Evolutionary conservation across 2,888 invertebrate species (phyloP).

Genomic region (Dryocosmus kuriphilus): DNA sequence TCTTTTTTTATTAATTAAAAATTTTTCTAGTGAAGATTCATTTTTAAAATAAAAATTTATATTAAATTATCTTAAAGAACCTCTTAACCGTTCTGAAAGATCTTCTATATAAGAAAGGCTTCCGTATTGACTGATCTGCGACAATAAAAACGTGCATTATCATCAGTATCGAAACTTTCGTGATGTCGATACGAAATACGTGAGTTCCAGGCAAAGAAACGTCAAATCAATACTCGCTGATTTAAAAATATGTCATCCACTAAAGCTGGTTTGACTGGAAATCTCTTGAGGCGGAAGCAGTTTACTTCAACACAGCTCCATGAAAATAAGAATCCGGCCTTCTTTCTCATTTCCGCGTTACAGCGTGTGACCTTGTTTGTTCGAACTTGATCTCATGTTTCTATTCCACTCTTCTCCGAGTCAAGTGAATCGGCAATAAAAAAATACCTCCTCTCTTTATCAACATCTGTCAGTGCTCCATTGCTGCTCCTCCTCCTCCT

Average conservation of each 20-base stretch:
- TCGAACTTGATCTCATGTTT: slow-evolving; percentile 20
- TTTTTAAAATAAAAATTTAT: too few relatives aligned
- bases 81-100: too few relatives aligned
- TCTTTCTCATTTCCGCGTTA: slow-evolving; percentile 15
- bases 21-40: too few relatives aligned
- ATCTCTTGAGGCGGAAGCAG: background rate
- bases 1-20: too few relatives aligned
- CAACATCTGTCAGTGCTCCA: slow-evolving; percentile 27
- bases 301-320: background rate
- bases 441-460: slow-evolving; percentile 36
- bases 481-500: too few relatives aligned
- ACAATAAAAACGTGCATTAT: slow-evolving; percentile 15
- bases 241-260: background rate
- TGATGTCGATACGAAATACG: background rate
- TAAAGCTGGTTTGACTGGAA: background rate
- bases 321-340: slow-evolving; percentile 8
- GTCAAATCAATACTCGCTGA: background rate
- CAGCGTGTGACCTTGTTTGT: slow-evolving; percentile 3
- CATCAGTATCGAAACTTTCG: background rate
- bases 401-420: background rate
- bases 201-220: background rate
- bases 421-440: background rate
- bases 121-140: background rate
- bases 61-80: too few relatives aligned
- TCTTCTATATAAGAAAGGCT: too few relatives aligned